Base-by-base conservation (phyloP, 2,888 invertebrate species). In the Hemicrepidius hirtus region DNA sequence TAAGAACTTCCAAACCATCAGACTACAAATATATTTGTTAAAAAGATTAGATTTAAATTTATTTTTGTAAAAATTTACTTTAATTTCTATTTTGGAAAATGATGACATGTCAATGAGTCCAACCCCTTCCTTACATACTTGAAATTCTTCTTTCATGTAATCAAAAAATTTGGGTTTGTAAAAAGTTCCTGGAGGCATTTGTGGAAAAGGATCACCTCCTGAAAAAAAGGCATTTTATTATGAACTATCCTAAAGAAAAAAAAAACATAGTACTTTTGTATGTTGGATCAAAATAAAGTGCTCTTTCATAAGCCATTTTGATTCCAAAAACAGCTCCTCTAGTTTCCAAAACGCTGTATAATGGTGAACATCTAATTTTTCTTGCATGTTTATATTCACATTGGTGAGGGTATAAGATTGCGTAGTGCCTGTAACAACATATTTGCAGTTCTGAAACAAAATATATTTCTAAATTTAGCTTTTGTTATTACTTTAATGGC, bases 61-160 rank as follows among this genome's bases (percentile, higher is more conserved):
- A 64, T 35, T 16, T 49, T 49, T 1, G n/a, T 28, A 13, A 5
- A n/a, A 66, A 35, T 84, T 83, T 85, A 93, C 93, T 86, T 90
- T 90, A 60, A 94, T 89, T 86, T 93, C 91, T 79, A 93, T 92
- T 86, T 94, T 94, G 10, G 92, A 91, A 86, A 94, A 94, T 3
- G 93, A 93, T 44, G 93, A 93, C 92, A 94, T 93, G 81, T 94
- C 94, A 75, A 94, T 92, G 64, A 94, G 88, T 63, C 93, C 93
- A 49, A 94, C 93, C n/a, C 92, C 90, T 85, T 93, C 92, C 63
- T 92, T 86, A 82, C 94, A 94, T 0, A 93, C 93, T 80, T 90
- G 87, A 85, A 92, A 93, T 84, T 94, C 94, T 79, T 91, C 89
- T 77, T 88, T 87, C 84, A 93, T 91, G 79, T 89, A 90, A 77